These are phyloP conservation scores for Andrena camellia DNA, from an alignment of 2,888 invertebrate species.

Conservation along the genomic window DNA sequence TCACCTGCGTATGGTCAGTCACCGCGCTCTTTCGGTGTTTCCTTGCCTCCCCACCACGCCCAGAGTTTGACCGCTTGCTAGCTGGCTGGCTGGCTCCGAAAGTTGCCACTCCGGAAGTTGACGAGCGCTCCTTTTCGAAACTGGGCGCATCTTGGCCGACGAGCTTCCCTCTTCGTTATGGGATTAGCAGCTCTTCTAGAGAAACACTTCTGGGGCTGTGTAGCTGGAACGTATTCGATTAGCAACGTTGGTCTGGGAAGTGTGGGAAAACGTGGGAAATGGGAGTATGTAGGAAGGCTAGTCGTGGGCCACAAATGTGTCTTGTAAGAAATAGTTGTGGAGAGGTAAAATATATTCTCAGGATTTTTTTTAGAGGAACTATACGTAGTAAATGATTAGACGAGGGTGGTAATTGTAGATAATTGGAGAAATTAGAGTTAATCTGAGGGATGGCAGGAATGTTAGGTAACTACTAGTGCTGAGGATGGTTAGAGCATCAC, in stretches of 20 bases:
- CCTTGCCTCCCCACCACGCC: conserved; percentile 73
- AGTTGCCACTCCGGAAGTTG: conserved; percentile 33
- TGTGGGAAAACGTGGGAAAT: background rate
- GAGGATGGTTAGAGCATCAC: too few relatives aligned
- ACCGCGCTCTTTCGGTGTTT: conserved; percentile 51
- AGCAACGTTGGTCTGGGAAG: background rate
- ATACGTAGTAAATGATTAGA: too few relatives aligned
- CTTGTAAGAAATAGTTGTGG: too few relatives aligned
- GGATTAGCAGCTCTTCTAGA: background rate
- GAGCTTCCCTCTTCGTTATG: background rate
- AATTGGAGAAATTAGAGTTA: too few relatives aligned
- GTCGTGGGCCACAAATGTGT: too few relatives aligned
- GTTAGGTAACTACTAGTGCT: too few relatives aligned
- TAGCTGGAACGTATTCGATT: background rate
- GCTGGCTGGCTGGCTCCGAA: conserved; percentile 43
- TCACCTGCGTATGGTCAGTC: conserved; percentile 19
- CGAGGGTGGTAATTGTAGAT: too few relatives aligned
- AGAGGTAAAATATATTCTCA: too few relatives aligned
- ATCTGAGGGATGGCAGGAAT: too few relatives aligned
- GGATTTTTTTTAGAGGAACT: too few relatives aligned
- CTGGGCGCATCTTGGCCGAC: background rate
- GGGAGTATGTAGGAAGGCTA: too few relatives aligned
- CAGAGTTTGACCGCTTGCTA: conserved; percentile 61
- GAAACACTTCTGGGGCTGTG: background rate
- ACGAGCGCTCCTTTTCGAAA: conserved; percentile 15